Base-by-base conservation (phyloP, 2,113 vertebrate genomes). In the human (Homo sapiens) region DNA sequence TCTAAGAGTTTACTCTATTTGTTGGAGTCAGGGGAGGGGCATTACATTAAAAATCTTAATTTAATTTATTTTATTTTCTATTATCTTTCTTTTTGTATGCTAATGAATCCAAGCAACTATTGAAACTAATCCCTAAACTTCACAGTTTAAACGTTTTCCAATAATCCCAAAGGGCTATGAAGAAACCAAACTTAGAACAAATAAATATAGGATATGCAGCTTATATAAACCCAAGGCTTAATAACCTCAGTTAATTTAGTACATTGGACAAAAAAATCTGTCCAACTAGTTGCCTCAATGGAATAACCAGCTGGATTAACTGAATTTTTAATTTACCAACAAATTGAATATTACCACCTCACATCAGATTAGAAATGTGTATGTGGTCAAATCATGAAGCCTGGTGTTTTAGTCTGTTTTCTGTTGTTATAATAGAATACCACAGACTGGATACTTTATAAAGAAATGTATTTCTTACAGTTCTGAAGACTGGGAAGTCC, bases 21-120 rank as follows among this genome's bases (percentile, higher is more conserved):
- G 35, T n/a, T 27, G 45, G 84, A 16, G 7, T 68, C 2, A 0
- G 30, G 30, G 4, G 2, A 81, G n/a, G 8, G 17, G 2, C 8
- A 17, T 55, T n/a, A 6, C 14, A 32, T 82, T n/a, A 66, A 2
- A 57, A 20, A 48, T n/a, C 30, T 80, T 66, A 20, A 35, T 61
- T 17, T 48, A 84, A 61, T 50, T 45, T 13, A 59, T 25, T 92
- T 70, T 79, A 73, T 83, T 82, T 96, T 90, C 55, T 57, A n/a
- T 43, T 85, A 27, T 6, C 23, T 89, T 95, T 64, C 6, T 50
- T 68, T 85, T 79, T 38, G 64, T 57, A 45, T 82, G 43, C 40
- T 22, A 25, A 16, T 38, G 32, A 57, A 10, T 32, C 20, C n/a
- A 93, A 80, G 14, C 17, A 78, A 66, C 8, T 32, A 45, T 30